These are phyloP conservation scores for Eretmochelys imbricata DNA, from an alignment of 2,113 vertebrate genomes.

Conservation along the genomic window DNA sequence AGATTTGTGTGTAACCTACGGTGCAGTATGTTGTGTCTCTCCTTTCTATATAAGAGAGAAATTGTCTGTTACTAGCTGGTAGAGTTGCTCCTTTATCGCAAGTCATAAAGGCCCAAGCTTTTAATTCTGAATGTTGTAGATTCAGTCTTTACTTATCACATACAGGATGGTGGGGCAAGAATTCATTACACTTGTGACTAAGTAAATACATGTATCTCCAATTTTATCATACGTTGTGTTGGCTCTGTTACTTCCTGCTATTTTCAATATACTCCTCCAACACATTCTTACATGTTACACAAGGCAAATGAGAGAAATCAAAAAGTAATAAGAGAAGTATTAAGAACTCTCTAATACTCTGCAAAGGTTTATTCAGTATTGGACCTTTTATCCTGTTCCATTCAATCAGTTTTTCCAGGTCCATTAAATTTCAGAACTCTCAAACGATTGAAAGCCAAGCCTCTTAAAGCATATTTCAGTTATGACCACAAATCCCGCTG, in stretches of 20 bases:
- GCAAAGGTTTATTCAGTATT: neutral
- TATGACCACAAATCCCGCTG: conserved; percentile 2
- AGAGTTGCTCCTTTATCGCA: neutral
- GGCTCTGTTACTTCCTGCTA: neutral
- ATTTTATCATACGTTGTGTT: neutral
- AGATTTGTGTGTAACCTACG: neutral
- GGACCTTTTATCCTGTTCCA: neutral
- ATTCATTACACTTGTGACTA: neutral
- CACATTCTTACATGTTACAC: neutral
- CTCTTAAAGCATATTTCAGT: conserved; percentile 12
- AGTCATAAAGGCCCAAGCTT: neutral
- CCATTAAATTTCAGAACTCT: neutral
- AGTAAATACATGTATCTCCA: neutral
- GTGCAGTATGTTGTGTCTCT: neutral
- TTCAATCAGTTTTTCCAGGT: conserved; percentile 25
- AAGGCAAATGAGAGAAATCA: neutral
- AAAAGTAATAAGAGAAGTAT: neutral
- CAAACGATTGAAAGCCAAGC: conserved; percentile 4
- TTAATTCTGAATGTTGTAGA: neutral
- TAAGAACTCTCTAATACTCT: neutral
- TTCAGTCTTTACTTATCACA: neutral
- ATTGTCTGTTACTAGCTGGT: neutral
- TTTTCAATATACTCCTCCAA: neutral
- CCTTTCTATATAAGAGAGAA: neutral
- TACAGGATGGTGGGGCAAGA: neutral